Evolutionary conservation across 2,888 invertebrate genomes (phyloP).

Genomic region (Trissoscelio sp.): DNA sequence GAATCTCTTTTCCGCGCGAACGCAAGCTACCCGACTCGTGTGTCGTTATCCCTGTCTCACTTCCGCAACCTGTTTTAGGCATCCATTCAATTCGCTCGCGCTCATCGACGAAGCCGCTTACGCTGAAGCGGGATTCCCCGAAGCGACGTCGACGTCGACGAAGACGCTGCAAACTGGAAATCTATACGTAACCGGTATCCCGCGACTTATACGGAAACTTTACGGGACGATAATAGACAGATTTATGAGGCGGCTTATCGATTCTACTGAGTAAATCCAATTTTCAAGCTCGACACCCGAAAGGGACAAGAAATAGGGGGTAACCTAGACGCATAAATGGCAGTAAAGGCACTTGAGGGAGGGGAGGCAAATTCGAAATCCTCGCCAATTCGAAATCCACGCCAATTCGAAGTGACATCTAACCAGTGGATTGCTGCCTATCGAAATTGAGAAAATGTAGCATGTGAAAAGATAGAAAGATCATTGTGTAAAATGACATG

Average conservation of each 20-base stretch:
- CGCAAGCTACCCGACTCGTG: conserved; percentile 46
- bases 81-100: neutral
- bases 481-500: too few species aligned
- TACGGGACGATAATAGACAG: conserved; percentile 79
- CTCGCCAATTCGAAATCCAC: conserved; percentile 62
- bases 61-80: neutral
- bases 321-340: conserved; percentile 24
- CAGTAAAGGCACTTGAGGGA: neutral
- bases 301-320: conserved; percentile 30
- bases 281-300: conserved; percentile 77
- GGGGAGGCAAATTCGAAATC: too few species aligned
- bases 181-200: conserved; percentile 71
- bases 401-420: conserved; percentile 51
- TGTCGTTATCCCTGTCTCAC: conserved; percentile 12
- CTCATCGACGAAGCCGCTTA: conserved; percentile 19
- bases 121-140: conserved; percentile 59
- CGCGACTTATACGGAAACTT: conserved; percentile 75
- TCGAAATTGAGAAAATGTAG: conserved; percentile 67
- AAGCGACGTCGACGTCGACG: conserved; percentile 64
- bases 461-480: too few species aligned
- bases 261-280: conserved; percentile 80
- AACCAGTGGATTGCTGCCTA: conserved; percentile 14
- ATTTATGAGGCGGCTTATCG: conserved; percentile 81
- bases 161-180: conserved; percentile 69
- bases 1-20: conserved; percentile 67